Conservation (phyloP, 2,888 invertebrate species). For the Drosophila hamatofila region DNA sequence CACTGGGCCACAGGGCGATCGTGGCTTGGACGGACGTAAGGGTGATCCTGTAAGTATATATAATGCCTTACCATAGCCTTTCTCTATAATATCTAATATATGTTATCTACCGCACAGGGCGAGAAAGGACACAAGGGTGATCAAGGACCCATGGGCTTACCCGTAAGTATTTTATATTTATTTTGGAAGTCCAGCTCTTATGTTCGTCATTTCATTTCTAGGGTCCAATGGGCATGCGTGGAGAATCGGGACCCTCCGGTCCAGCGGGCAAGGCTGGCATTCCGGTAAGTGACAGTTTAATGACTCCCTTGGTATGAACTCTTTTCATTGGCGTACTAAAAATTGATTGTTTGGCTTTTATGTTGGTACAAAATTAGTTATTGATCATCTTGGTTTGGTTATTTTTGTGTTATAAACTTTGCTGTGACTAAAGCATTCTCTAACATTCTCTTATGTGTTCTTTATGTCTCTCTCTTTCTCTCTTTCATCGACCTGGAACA, state of each 20-base stretch:
- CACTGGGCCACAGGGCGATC: conserved; percentile 85
- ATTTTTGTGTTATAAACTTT: conserved; percentile 25
- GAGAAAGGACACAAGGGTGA: conserved; percentile 85
- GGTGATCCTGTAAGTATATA: conserved; percentile 90
- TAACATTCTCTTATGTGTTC: conserved; percentile 49
- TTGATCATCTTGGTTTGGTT: conserved; percentile 43
- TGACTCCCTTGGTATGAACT: background rate
- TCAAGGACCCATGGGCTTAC: conserved; percentile 96
- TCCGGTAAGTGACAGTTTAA: conserved; percentile 81
- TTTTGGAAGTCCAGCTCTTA: background rate
- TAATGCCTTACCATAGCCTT: fast-evolving
- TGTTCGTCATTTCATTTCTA: conserved; percentile 41
- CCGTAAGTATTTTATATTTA: conserved; percentile 89
- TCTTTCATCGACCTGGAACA: conserved; percentile 82
- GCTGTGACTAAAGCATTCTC: conserved; percentile 70
- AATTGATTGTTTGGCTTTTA: conserved; percentile 51
- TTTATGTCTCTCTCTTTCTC: conserved; percentile 46
- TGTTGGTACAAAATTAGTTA: conserved; percentile 52
- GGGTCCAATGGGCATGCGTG: conserved; percentile 86
- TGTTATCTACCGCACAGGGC: conserved; percentile 67
- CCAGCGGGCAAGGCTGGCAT: conserved; percentile 85
- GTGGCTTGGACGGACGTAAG: conserved; percentile 92
- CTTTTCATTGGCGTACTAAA: conserved; percentile 28
- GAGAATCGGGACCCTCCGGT: conserved; percentile 84
- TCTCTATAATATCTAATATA: background rate